Base-by-base conservation (phyloP, 2,797 vertebrate genomes). In the Onychomys torridus region DNA sequence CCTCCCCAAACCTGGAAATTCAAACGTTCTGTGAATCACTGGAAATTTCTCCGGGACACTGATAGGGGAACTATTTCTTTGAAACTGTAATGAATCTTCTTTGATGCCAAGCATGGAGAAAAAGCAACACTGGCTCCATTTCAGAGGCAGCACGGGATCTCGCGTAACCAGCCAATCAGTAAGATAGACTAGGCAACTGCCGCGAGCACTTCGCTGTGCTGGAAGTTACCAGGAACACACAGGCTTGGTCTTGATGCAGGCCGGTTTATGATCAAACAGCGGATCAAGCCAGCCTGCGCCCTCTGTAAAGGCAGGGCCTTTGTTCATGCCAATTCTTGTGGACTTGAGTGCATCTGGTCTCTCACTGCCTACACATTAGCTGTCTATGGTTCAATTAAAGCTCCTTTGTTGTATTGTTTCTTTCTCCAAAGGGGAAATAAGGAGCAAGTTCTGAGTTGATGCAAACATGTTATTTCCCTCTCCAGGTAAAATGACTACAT, bases 11-110 rank as follows among this genome's bases (percentile, higher is more conserved):
- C 55, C 43, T 52, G 90, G 71, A 95, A n/a, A 46, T 37, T 77
- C 77, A 75, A 94, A 71, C 78, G 67, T 83, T 83, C 49, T 76
- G 78, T 52, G 86, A 95, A 82, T 90, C 73, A 40, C 13, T 81
- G n/a, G 63, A 67, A 55, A 46, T 94, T 95, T 87, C 73, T 94
- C 32, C 71, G 40, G 79, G 65, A 14, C 73, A 61, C 37, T 40
- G 14, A 29, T 16, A 82, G 85, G 67, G 61, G 55, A 96, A 94
- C 34, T 43, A 12, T 89, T 90, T 61, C 34, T 88, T 92, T 94
- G 82, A 93, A 95, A 97, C 55, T 49, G 63, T 83, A 93, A 88
- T 91, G 57, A 92, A 87, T 21, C 7, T 96, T 89, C 81, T 81
- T 96, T 84, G 86, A 83, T 55, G 43, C 73, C 63, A 93, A 94